These are phyloP conservation scores for Parapsyche elsis DNA, from an alignment of 1,140 invertebrate species.

Conservation along the genomic window DNA sequence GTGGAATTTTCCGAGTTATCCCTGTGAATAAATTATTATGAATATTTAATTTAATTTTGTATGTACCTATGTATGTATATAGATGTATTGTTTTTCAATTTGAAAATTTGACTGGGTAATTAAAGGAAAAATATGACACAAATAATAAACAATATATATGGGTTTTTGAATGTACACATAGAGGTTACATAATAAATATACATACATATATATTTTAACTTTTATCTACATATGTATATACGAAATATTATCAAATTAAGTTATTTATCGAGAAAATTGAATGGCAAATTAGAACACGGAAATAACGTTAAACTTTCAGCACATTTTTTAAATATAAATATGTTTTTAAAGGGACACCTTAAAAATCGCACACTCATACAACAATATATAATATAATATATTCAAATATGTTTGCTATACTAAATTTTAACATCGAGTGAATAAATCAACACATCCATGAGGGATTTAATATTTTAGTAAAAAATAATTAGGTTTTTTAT, in stretches of 20 bases:
- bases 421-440: conserved; percentile 37
- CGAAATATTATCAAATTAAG: not conserved
- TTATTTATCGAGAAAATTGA: too few species aligned
- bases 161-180: not conserved
- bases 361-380: not conserved
- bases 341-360: not conserved
- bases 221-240: not conserved
- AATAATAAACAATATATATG: not conserved
- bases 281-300: too few species aligned
- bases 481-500: conserved; percentile 56
- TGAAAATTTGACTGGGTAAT: too few species aligned
- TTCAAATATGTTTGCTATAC: conserved; percentile 9
- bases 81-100: too few species aligned
- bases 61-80: too few species aligned
- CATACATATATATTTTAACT: not conserved
- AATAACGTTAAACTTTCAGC: too few species aligned
- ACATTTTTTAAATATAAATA: too few species aligned
- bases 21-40: too few species aligned
- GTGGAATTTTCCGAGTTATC: too few species aligned
- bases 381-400: conserved; percentile 1
- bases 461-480: conserved; percentile 40
- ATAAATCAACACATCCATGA: conserved; percentile 48
- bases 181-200: not conserved
- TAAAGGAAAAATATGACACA: too few species aligned
- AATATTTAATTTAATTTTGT: too few species aligned